Evolutionary conservation across 2,888 invertebrate genomes (phyloP).

Genomic region (Exephanes ischioxanthus): DNA sequence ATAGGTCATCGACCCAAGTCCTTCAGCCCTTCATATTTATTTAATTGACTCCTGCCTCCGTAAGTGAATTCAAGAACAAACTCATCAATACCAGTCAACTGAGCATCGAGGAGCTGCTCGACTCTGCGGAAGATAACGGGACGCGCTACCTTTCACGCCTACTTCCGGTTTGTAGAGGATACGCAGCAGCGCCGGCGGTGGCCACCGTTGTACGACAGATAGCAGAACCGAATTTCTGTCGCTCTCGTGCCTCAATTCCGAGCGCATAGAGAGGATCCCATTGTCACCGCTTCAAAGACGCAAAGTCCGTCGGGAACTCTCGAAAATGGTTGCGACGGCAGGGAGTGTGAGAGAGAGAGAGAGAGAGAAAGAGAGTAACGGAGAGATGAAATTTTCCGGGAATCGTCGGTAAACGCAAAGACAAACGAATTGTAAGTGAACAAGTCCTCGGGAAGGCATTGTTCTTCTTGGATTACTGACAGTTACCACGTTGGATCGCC

Average conservation of each 20-base stretch:
- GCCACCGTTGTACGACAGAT: conserved; percentile 20
- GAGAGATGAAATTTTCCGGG: conserved; percentile 16
- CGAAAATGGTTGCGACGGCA: conserved; percentile 1
- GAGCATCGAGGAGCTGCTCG: conserved; percentile 3
- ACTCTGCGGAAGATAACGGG: conserved; percentile 73
- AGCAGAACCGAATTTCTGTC: conserved; percentile 30
- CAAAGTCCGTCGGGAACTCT: conserved; percentile 24
- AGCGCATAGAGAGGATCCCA: conserved; percentile 15
- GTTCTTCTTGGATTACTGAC: conserved; percentile 49
- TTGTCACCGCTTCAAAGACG: conserved; percentile 32
- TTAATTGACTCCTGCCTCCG: background rate
- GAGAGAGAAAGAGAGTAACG: background rate
- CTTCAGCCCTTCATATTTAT: background rate
- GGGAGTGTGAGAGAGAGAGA: background rate
- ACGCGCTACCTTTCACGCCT: conserved; percentile 77
- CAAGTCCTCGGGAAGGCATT: conserved; percentile 27
- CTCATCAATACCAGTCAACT: background rate
- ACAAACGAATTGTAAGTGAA: conserved; percentile 38
- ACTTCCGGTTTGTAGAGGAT: conserved; percentile 77
- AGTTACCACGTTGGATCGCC: conserved; percentile 22
- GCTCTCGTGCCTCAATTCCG: conserved; percentile 69
- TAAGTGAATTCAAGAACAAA: background rate
- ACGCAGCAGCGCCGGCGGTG: conserved; percentile 43
- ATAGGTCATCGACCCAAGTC: no score
- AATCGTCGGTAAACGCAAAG: conserved; percentile 20